Evolutionary conservation across 1,140 invertebrate species (phyloP).

Genomic region (Zaprionus vittiger): DNA sequence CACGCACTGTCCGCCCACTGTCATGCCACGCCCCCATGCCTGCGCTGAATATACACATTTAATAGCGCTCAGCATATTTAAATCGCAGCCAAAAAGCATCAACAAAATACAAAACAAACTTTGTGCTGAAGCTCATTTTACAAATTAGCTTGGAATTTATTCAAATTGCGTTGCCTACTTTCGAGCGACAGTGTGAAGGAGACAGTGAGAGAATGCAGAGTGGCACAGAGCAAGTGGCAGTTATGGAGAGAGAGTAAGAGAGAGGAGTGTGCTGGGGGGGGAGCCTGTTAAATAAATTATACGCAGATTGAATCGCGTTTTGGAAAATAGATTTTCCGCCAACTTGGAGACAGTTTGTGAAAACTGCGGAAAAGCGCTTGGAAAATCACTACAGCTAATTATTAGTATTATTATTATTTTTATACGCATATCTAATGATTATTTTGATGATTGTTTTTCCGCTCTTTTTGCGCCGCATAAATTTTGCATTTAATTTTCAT

Average conservation of each 20-base stretch:
- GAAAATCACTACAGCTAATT: background rate
- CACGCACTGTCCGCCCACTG: constrained; percentile 29
- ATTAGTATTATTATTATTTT: background rate
- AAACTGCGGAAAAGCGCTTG: background rate
- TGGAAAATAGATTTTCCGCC: background rate
- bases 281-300: constrained; percentile 26
- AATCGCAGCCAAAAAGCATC: constrained; percentile 56
- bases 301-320: constrained; percentile 16
- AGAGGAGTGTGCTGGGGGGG: background rate
- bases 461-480: background rate
- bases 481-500: constrained; percentile 8
- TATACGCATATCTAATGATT: constrained; percentile 9
- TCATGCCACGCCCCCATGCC: constrained; percentile 2
- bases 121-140: constrained; percentile 57
- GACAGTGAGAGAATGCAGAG: constrained; percentile 6
- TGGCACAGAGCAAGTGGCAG: no score
- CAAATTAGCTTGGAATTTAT: constrained; percentile 75
- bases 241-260: background rate
- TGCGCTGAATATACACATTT: constrained; percentile 48
- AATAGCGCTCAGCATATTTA: constrained; percentile 74
- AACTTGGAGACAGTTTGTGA: background rate
- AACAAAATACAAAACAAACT: constrained; percentile 64
- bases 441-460: constrained; percentile 1
- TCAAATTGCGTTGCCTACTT: constrained; percentile 70
- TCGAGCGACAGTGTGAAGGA: constrained; percentile 9